Base-by-base conservation (phyloP, 1,140 invertebrate species). In the Euura lappo region DNA sequence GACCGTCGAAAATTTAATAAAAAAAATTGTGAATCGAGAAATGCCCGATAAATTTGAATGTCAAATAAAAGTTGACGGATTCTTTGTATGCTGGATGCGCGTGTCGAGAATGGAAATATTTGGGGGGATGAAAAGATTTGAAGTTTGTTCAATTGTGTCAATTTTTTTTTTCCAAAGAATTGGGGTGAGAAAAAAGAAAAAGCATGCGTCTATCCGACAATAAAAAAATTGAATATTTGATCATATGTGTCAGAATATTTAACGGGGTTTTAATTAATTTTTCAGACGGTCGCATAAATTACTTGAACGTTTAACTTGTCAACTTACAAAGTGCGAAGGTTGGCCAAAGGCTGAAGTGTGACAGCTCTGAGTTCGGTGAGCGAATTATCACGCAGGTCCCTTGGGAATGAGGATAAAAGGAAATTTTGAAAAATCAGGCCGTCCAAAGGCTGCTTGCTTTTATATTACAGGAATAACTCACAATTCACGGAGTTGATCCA, bases 311-410 rank as follows among this genome's bases (percentile, higher is more conserved):
- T 64, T 2, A 45, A 28, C 28, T 66, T 28, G 60, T 51, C 3
- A 66, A 85, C 87, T 87, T 85, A 88, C 87, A 88, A 77, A 11
- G 81, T 76, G 77, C 79, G 79, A 70, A 88, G 75, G 44, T 72
- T 83, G 8, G 71, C 68, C 28, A 88, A 75, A 6, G 77, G 65
- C 3, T 72, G 71, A 72, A 88, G 87, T 8, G 84, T 79, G 4
- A 74, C 47, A 2, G 80, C 74, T 7, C 80, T 75, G 43, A 85
- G 81, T 69, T 77, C 79, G 6, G 72, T 77, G 44, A 88, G 80
- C 60, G 77, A 76, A 80, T 88, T 88, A 70, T 83, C 79, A 0
- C 86, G 81, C 46, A 88, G 77, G 75, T 88, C 87, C 64, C 87
- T 28, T 88, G 74, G 47, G 78, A 76, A 71, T 60, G n/a, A 42